Conservation (phyloP, 2,888 invertebrate species). For the Drosophila subquinaria region DNA sequence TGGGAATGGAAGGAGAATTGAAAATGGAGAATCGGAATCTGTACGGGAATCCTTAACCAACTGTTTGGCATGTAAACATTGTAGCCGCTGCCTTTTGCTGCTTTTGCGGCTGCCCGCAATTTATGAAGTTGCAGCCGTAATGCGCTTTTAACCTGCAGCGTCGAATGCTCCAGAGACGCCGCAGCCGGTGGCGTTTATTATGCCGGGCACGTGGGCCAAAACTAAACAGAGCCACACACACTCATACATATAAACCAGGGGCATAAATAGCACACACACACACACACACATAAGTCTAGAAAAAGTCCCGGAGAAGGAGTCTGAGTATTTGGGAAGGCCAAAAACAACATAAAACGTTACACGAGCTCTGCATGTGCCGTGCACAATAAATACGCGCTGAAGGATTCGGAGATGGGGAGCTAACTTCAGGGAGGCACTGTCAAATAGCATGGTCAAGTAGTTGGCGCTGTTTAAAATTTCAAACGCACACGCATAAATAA, state of each 20-base stretch:
- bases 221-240: slow-evolving; percentile 65
- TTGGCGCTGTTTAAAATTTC: slow-evolving; percentile 61
- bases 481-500: slow-evolving; percentile 55
- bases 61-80: slow-evolving; percentile 74
- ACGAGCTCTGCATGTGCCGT: slow-evolving; percentile 63
- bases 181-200: slow-evolving; percentile 57
- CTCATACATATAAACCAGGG: slow-evolving; percentile 25
- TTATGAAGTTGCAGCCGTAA: slow-evolving; percentile 78
- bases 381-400: slow-evolving; percentile 74
- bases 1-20: slow-evolving; percentile 8
- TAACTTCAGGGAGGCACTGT: slow-evolving; percentile 21
- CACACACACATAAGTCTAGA: slow-evolving; percentile 33
- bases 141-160: slow-evolving; percentile 80
- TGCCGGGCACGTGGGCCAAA: slow-evolving; percentile 73
- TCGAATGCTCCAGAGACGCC: slow-evolving; percentile 28
- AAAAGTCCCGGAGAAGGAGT: background rate
- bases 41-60: slow-evolving; percentile 47
- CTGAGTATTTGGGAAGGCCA: background rate
- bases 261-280: slow-evolving; percentile 67
- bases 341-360: slow-evolving; percentile 70
- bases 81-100: slow-evolving; percentile 46
- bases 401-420: background rate
- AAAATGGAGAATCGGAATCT: background rate
- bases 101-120: slow-evolving; percentile 63
- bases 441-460: slow-evolving; percentile 68